These are phyloP conservation scores for Noctua janthina DNA, from an alignment of 2,888 invertebrate species.

Conservation along the genomic window DNA sequence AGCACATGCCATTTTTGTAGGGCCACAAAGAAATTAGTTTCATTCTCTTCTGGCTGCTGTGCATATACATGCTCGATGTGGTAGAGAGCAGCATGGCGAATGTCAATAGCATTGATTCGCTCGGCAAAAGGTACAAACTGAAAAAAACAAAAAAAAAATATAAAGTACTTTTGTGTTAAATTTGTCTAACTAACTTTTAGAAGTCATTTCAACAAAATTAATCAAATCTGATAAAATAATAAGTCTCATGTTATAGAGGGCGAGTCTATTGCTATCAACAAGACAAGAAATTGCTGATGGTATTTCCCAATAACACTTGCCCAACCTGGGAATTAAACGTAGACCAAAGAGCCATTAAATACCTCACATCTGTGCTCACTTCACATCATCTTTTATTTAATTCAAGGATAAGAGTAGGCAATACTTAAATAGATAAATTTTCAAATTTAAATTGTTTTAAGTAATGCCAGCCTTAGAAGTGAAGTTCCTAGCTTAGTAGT, in stretches of 20 bases:
- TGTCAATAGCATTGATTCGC: constrained; percentile 95
- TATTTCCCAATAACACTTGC: not conserved
- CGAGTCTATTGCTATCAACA: not conserved
- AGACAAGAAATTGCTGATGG: not conserved
- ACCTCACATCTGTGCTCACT: not conserved
- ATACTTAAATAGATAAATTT: not conserved
- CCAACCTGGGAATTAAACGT: not conserved
- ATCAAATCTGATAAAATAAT: not conserved
- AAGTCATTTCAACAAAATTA: not conserved
- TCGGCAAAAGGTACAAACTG: constrained; percentile 97
- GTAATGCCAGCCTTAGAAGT: not conserved
- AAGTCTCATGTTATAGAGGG: not conserved
- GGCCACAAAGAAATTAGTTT: constrained; percentile 95
- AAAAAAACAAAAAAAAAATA: constrained; percentile 75
- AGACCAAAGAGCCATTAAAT: not conserved
- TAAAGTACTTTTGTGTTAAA: not conserved
- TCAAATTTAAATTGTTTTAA: not conserved
- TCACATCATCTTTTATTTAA: not conserved
- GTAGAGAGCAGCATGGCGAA: constrained; percentile 95
- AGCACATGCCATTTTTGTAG: constrained; percentile 97
- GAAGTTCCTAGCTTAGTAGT: not conserved
- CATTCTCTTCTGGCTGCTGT: constrained; percentile 92
- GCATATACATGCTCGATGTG: constrained; percentile 95
- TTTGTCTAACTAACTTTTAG: not conserved
- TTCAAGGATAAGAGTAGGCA: no score